Conservation (phyloP, 2,113 vertebrate genomes). For the Leptobrachium leishanense region DNA sequence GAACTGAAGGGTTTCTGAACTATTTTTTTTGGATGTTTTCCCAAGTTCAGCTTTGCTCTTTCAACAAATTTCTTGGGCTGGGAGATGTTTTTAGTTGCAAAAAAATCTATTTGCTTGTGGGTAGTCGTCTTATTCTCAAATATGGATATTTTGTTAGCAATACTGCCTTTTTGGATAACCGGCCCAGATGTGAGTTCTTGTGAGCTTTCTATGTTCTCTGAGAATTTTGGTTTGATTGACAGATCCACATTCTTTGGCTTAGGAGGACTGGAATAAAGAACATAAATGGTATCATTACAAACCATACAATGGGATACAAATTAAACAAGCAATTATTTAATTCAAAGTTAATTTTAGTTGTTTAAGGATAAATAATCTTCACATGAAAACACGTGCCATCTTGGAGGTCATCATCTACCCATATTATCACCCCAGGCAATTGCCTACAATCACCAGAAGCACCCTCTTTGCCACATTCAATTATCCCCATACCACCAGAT, state of each 20-base stretch:
- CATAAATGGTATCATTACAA: not conserved
- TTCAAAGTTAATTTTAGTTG: no score
- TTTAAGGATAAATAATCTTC: no score
- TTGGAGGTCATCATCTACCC: no score
- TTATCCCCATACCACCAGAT: no score
- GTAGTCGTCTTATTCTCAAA: slow-evolving; percentile 75
- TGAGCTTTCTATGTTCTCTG: slow-evolving; percentile 62
- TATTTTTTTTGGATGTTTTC: slow-evolving; percentile 66
- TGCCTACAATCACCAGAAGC: no score
- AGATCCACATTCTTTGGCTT: slow-evolving; percentile 74
- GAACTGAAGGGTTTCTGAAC: slow-evolving; percentile 61
- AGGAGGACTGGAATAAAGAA: slow-evolving; percentile 67
- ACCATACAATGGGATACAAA: not conserved
- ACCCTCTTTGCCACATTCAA: no score
- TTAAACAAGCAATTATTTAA: no score
- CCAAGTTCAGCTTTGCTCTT: slow-evolving; percentile 74
- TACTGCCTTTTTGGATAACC: slow-evolving; percentile 71
- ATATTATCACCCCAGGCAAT: no score
- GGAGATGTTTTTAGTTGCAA: slow-evolving; percentile 58
- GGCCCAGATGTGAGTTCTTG: slow-evolving; percentile 65
- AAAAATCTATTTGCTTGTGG: slow-evolving; percentile 62
- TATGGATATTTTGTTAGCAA: slow-evolving; percentile 77
- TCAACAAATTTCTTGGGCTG: slow-evolving; percentile 70
- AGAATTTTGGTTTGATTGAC: slow-evolving; percentile 67
- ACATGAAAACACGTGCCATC: no score